Conservation (phyloP, 2,797 vertebrate species). For the Aselliscus stoliczkanus region DNA sequence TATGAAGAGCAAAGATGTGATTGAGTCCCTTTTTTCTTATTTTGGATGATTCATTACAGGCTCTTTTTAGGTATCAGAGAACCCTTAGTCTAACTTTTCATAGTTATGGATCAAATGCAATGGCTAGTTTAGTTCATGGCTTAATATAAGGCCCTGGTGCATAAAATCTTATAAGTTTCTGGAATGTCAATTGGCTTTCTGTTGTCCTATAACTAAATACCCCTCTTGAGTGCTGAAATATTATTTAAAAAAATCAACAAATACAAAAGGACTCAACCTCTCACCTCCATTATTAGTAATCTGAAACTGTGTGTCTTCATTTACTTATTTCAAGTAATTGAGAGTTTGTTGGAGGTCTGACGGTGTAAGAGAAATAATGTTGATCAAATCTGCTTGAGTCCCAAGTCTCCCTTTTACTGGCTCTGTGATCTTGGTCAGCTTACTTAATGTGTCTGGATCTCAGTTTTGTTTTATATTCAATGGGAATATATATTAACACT, state of each 20-base stretch:
- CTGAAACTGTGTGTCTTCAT: neutral
- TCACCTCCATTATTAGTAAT: neutral
- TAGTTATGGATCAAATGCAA: neutral
- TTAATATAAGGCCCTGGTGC: neutral
- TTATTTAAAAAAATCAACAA: neutral
- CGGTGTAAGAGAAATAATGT: neutral
- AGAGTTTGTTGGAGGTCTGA: neutral
- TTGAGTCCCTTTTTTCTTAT: neutral
- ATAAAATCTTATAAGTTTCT: neutral
- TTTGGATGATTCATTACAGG: neutral
- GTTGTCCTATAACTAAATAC: neutral
- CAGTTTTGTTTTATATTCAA: neutral
- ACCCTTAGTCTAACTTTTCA: neutral
- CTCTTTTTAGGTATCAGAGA: neutral
- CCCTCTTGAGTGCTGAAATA: neutral
- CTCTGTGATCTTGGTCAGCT: neutral
- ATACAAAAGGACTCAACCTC: neutral
- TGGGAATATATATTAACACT: neutral
- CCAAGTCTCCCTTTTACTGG: neutral
- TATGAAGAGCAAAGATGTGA: neutral
- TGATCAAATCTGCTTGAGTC: neutral
- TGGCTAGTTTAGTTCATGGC: neutral
- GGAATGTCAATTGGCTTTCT: neutral
- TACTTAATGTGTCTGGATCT: neutral
- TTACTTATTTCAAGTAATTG: neutral